Conservation (phyloP, 2,888 invertebrate genomes). For the Agrotis segetum region DNA sequence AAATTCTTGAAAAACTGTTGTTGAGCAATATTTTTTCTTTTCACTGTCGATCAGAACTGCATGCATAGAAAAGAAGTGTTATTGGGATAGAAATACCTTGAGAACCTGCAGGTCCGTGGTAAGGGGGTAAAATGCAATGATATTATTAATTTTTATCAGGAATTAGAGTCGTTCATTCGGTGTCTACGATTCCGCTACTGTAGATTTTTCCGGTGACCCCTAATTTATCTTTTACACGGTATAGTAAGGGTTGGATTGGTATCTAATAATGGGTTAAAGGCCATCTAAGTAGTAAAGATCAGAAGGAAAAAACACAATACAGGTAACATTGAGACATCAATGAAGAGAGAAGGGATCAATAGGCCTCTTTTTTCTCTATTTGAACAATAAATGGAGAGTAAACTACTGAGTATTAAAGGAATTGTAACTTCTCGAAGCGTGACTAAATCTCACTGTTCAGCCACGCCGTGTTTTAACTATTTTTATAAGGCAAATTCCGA, state of each 20-base stretch:
- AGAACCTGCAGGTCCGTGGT: slow-evolving; percentile 91
- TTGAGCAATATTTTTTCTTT: slow-evolving; percentile 65
- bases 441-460: slow-evolving; percentile 1
- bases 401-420: background rate
- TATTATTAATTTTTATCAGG: slow-evolving; percentile 89
- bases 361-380: slow-evolving; percentile 74
- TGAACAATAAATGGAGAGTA: slow-evolving; percentile 77
- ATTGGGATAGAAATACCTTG: slow-evolving; percentile 91
- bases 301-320: slow-evolving; percentile 82
- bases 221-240: slow-evolving; percentile 72
- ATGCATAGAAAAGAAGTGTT: slow-evolving; percentile 89
- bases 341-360: slow-evolving; percentile 79
- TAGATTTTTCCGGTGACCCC: slow-evolving; percentile 84
- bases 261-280: slow-evolving; percentile 80
- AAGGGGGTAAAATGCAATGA: slow-evolving; percentile 89
- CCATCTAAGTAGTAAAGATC: slow-evolving; percentile 77
- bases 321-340: slow-evolving; percentile 87
- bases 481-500: background rate
- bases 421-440: background rate
- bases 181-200: slow-evolving; percentile 78
- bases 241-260: slow-evolving; percentile 71
- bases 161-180: slow-evolving; percentile 78
- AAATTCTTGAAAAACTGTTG: slow-evolving; percentile 51
- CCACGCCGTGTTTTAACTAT: slow-evolving; percentile 4
- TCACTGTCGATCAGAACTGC: slow-evolving; percentile 76